phyloP scores from a whole-genome alignment of 2,888 invertebrate species.

The Agriotes lineatus region DNA sequence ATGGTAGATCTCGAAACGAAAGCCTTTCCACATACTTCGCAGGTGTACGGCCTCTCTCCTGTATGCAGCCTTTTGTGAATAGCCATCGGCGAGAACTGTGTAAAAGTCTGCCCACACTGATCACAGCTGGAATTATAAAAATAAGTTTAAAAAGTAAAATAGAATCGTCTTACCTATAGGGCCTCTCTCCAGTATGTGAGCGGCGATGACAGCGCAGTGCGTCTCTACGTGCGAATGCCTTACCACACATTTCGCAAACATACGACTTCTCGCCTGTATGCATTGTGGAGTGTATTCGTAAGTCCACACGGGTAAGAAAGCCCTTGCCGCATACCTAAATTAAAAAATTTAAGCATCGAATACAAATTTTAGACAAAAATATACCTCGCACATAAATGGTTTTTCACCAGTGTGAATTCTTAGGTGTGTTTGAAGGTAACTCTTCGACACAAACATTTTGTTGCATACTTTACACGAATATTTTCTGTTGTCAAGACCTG shows the following conservation, averaged over 20 bases:
- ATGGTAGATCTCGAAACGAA: conserved; percentile 73
- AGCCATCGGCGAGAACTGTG: conserved; percentile 75
- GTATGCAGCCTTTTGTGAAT: conserved; percentile 74
- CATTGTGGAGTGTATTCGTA: conserved; percentile 72
- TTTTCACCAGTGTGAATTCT: conserved; percentile 73
- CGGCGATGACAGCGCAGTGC: conserved; percentile 71
- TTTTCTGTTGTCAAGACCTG: conserved; percentile 71
- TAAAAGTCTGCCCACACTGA: conserved; percentile 73
- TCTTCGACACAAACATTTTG: conserved; percentile 73
- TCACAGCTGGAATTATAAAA: conserved; percentile 68
- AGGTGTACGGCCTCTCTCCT: conserved; percentile 73
- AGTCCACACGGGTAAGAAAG: conserved; percentile 71
- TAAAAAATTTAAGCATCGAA: background rate
- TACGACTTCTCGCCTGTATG: conserved; percentile 74
- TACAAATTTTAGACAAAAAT: too few species aligned
- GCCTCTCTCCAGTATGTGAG: conserved; percentile 72
- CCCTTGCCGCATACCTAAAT: conserved; percentile 70
- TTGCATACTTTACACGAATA: conserved; percentile 72
- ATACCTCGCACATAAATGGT: conserved; percentile 72
- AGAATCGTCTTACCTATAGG: conserved; percentile 64
- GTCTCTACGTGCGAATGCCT: conserved; percentile 73
- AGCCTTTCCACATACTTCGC: conserved; percentile 70
- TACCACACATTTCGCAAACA: conserved; percentile 73
- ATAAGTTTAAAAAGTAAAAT: background rate
- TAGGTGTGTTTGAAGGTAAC: conserved; percentile 71